Evolutionary conservation across 2,797 vertebrate genomes (phyloP).

Genomic region (Anableps anableps): DNA sequence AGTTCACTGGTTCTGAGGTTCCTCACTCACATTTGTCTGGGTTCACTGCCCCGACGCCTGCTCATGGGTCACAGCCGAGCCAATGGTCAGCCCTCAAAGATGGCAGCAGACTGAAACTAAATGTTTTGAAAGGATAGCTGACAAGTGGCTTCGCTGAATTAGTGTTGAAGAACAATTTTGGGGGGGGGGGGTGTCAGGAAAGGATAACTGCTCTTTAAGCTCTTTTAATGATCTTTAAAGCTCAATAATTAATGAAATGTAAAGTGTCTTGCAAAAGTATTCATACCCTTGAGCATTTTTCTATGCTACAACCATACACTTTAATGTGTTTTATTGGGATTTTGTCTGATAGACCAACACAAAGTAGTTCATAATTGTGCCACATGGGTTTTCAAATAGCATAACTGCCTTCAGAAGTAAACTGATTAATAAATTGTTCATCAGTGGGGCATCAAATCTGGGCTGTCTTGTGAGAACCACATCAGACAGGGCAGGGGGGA

Average conservation of each 20-base stretch:
- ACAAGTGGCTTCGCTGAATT: constrained; percentile 5
- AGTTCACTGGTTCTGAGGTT: constrained; percentile 47
- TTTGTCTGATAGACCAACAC: neutral
- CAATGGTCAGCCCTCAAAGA: constrained; percentile 23
- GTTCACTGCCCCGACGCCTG: constrained; percentile 26
- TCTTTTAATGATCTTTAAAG: neutral
- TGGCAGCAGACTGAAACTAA: constrained; percentile 37
- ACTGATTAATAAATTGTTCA: too few relatives aligned
- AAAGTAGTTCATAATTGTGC: neutral
- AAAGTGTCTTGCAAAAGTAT: neutral
- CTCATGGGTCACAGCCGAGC: constrained; percentile 49
- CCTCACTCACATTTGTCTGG: constrained; percentile 42
- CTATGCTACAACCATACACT: neutral
- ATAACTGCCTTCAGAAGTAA: too few relatives aligned
- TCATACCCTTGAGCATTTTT: neutral
- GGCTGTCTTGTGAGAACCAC: too few relatives aligned
- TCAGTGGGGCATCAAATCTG: too few relatives aligned
- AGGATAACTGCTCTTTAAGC: neutral
- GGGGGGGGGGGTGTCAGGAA: neutral
- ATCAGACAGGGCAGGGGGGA: too few relatives aligned
- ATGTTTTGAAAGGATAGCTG: constrained; percentile 17
- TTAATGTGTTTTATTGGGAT: neutral
- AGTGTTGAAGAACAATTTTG: neutral
- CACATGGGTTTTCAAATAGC: too few relatives aligned
- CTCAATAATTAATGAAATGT: neutral